Conservation (phyloP, 2,888 invertebrate genomes). For the Alentia gelatinosa region DNA sequence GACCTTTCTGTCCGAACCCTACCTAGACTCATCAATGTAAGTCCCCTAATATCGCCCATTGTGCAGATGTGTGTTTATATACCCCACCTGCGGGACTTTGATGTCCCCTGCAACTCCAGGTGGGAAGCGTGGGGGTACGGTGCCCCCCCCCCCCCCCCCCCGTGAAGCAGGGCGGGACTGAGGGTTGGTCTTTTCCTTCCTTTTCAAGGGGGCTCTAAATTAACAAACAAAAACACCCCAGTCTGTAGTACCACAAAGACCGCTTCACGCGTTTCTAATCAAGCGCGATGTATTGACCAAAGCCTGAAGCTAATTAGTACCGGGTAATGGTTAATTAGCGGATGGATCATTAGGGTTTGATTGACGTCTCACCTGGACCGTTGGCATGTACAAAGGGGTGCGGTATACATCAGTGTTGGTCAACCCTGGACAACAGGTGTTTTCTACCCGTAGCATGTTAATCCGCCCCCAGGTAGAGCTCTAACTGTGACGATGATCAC, state of each 20-base stretch:
- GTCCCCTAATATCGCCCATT: not conserved
- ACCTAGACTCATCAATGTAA: not conserved
- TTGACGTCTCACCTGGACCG: not conserved
- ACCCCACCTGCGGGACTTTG: not conserved
- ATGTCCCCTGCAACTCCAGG: not conserved
- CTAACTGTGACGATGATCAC: not conserved
- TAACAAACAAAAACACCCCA: conserved; percentile 20
- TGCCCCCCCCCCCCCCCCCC: not conserved
- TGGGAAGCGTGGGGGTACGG: not conserved
- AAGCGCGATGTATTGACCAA: not conserved
- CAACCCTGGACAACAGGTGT: not conserved
- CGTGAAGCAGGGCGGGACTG: not conserved
- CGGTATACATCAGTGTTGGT: not conserved
- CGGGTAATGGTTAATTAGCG: not conserved
- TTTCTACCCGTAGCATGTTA: not conserved
- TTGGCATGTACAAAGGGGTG: not conserved
- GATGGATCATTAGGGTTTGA: not conserved
- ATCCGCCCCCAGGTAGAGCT: not conserved
- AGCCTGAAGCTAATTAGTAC: not conserved
- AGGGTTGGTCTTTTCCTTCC: not conserved
- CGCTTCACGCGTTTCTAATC: not conserved
- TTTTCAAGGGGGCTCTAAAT: not conserved
- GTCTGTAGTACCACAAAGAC: not conserved
- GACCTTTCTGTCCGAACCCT: not conserved
- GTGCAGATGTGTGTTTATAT: not conserved